Evolutionary conservation across 2,888 invertebrate genomes (phyloP).

Genomic region (Leistus spinibarbis): DNA sequence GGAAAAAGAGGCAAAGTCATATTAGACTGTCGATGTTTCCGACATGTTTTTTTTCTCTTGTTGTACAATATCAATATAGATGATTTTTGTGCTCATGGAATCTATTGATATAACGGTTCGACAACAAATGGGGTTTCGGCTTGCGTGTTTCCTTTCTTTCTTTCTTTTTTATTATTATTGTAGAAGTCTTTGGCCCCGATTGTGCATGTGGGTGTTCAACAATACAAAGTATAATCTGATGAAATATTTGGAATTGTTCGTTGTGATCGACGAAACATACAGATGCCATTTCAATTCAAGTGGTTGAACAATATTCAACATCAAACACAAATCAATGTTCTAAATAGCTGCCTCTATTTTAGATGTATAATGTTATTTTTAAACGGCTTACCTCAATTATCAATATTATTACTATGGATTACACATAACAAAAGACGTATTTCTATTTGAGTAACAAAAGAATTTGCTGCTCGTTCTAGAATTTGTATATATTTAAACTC

Average conservation of each 20-base stretch:
- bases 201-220: slow-evolving; percentile 11
- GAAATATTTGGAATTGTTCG: slow-evolving; percentile 28
- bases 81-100: not conserved
- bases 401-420: slow-evolving; percentile 11
- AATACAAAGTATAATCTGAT: slow-evolving; percentile 30
- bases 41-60: not conserved
- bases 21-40: not conserved
- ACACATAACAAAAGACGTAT: too few species aligned
- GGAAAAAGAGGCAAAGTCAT: not conserved
- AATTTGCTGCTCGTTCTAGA: not conserved
- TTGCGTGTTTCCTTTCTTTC: not conserved
- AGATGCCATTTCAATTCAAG: slow-evolving; percentile 25
- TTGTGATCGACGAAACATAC: not conserved
- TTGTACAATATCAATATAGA: not conserved
- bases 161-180: too few species aligned
- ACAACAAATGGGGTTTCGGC: slow-evolving; percentile 20
- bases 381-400: slow-evolving; percentile 20
- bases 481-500: slow-evolving; percentile 53
- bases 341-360: slow-evolving; percentile 17
- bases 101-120: not conserved
- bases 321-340: slow-evolving; percentile 2
- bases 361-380: not conserved
- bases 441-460: too few species aligned
- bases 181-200: not conserved
- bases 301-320: slow-evolving; percentile 17